Conservation (phyloP, 2,797 vertebrate species). For the Ceryle rudis region DNA sequence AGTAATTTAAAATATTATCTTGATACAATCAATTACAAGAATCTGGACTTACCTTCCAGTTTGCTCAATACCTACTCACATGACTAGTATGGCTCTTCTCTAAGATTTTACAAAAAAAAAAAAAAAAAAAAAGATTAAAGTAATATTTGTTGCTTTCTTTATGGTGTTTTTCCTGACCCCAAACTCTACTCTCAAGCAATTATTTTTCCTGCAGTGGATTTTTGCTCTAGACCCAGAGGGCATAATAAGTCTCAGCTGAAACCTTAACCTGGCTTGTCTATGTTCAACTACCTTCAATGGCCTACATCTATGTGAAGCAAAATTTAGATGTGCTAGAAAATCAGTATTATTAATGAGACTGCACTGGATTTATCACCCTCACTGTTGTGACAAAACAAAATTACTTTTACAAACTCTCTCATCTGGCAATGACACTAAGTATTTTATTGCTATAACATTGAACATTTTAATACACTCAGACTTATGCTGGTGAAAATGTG, state of each 20-base stretch:
- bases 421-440: neutral
- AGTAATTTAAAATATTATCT: neutral
- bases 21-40: neutral
- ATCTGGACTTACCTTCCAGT: neutral
- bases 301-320: neutral
- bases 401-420: neutral
- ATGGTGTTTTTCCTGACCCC: neutral
- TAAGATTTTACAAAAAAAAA: neutral
- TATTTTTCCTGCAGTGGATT: neutral
- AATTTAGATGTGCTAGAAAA: neutral
- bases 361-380: neutral
- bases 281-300: neutral
- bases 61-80: neutral
- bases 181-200: neutral
- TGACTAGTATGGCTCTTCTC: neutral
- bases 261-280: neutral
- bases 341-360: neutral
- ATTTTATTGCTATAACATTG: neutral
- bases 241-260: neutral
- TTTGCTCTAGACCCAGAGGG: neutral
- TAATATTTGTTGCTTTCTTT: neutral
- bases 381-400: neutral
- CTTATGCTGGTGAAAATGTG: neutral
- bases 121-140: neutral
- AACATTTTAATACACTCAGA: neutral